phyloP scores from a whole-genome alignment of 2,888 invertebrate species.

The Athalia circularis region DNA sequence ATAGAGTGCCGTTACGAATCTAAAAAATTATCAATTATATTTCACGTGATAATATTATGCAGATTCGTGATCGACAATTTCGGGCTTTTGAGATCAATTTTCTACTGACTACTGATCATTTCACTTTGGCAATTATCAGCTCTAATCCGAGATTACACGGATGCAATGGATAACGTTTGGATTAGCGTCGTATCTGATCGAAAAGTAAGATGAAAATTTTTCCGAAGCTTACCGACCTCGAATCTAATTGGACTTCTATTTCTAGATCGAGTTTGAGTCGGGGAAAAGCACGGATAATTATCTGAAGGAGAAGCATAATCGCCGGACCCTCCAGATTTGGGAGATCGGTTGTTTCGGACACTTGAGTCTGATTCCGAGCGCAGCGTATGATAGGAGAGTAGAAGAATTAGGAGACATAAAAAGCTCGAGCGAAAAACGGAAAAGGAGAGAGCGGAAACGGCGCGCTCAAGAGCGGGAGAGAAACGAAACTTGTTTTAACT shows the following conservation, averaged over 20 bases:
- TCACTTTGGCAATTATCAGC: constrained; percentile 16
- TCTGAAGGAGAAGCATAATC: constrained; percentile 24
- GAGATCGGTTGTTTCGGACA: constrained; percentile 44
- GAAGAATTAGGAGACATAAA: background rate
- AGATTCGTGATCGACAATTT: too few relatives aligned
- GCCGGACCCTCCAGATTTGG: constrained; percentile 37
- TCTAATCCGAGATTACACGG: background rate
- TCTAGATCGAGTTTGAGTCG: background rate
- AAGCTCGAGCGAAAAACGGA: background rate
- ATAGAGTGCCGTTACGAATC: too few relatives aligned
- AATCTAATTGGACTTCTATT: constrained; percentile 37
- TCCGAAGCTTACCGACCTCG: constrained; percentile 14
- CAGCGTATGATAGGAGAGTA: constrained; percentile 4
- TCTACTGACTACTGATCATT: constrained; percentile 19
- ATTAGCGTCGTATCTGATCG: constrained; percentile 14
- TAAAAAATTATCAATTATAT: too few relatives aligned
- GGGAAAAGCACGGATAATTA: constrained; percentile 28
- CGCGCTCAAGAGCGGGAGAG: constrained; percentile 3
- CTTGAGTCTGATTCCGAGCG: constrained; percentile 33
- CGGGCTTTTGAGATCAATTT: constrained; percentile 24
- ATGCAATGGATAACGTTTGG: constrained; percentile 8
- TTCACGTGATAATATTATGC: too few relatives aligned
- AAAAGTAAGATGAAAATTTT: constrained; percentile 30
- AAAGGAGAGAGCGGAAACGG: constrained; percentile 10
- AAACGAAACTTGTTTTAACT: constrained; percentile 24